Base-by-base conservation (phyloP, 2,888 invertebrate species). In the Dorcus parallelipipedus region DNA sequence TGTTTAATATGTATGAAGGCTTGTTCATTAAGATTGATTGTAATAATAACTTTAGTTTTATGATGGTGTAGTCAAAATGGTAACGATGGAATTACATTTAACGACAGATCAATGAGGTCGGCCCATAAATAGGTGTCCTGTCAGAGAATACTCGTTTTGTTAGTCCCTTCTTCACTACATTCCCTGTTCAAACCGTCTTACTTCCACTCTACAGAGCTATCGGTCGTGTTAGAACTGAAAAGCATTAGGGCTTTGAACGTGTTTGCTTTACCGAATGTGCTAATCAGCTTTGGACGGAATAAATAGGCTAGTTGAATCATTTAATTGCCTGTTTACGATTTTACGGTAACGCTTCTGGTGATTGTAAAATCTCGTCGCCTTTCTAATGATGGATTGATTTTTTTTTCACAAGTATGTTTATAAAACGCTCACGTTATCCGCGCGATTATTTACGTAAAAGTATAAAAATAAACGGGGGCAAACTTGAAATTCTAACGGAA, bases 71-170 rank as follows among this genome's bases (percentile, higher is more conserved):
- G 26, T 33, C 26, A 33, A 33, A 33, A 33, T 33, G 26, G 26
- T 33, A 33, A 33, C 26, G 7, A 33, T 33, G 26, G 3, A 33
- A 33, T 33, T 33, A 33, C 26, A 70, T 71, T 70, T 68, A 67
- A 65, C 68, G 62, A 63, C 67, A 70, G 71, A 71, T 73, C 71
- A 73, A 69, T 70, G 69, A 63, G 71, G 71, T 71, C 69, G 68
- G 69, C 70, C 71, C 71, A 72, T 71, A 72, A 72, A 72, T 72
- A 72, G 71, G 70, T 71, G 67, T 71, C 67, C 70, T 68, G 69
- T 68, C 70, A 67, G 63, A 65, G 65, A 63, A 56, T 58, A 60
- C 59, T 51, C 56, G 58, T 59, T 59, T 55, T 60, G 60, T 60
- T 54, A 56, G 60, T 57, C 60, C 63, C 62, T 64, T 64, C 66